Conservation (phyloP, 2,888 invertebrate species). For the Isotomurus palustris region DNA sequence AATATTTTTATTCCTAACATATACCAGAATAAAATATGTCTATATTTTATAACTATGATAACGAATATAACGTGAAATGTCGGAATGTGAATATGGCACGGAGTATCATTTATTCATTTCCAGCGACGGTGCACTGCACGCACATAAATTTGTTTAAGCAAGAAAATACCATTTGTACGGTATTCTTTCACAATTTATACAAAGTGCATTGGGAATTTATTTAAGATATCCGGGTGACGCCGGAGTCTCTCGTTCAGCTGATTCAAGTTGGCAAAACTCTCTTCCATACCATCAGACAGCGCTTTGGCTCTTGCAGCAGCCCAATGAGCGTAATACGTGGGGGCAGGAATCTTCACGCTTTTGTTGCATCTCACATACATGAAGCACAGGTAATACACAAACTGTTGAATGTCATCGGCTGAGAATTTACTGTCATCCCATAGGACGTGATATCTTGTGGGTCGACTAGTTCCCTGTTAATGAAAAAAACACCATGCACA, state of each 20-base stretch:
- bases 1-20: too few relatives aligned
- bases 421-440: constrained; percentile 70
- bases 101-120: too few relatives aligned
- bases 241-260: constrained; percentile 14
- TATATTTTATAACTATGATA: too few relatives aligned
- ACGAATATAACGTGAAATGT: too few relatives aligned
- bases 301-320: constrained; percentile 37
- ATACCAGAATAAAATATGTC: too few relatives aligned
- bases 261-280: neutral
- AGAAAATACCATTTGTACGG: too few relatives aligned
- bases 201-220: constrained; percentile 23
- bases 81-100: too few relatives aligned
- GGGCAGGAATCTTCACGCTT: constrained; percentile 51
- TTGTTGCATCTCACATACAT: constrained; percentile 74
- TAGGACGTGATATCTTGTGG: constrained; percentile 67
- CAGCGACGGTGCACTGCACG: too few relatives aligned
- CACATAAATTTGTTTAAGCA: too few relatives aligned
- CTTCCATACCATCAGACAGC: constrained; percentile 27
- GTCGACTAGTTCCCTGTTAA: constrained; percentile 9
- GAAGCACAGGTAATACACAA: constrained; percentile 80
- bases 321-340: constrained; percentile 39
- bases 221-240: neutral
- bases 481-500: neutral
- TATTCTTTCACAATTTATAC: too few relatives aligned
- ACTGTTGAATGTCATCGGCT: constrained; percentile 69